These are phyloP conservation scores for Probaryconus sp. DNA, from an alignment of 1,140 invertebrate genomes.

Conservation along the genomic window DNA sequence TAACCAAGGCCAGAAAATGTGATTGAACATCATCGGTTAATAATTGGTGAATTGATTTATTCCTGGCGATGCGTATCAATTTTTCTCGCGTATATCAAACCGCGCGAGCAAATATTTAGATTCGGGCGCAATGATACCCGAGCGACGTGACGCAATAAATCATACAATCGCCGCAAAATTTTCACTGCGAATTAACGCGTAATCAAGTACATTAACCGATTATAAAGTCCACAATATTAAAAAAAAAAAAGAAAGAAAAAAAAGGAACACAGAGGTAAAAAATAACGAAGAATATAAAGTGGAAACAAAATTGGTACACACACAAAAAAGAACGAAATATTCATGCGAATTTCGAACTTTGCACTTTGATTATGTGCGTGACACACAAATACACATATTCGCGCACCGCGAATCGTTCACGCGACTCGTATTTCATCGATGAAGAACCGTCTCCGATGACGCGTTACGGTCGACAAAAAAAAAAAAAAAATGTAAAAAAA, in stretches of 20 bases:
- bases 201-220: constrained; percentile 34
- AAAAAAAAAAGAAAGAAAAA: constrained; percentile 8
- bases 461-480: constrained; percentile 30
- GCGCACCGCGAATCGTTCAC: constrained; percentile 46
- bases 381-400: constrained; percentile 7
- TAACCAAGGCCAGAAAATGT: too few species aligned
- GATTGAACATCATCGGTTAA: constrained; percentile 5
- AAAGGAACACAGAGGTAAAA: not conserved
- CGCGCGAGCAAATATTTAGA: constrained; percentile 10
- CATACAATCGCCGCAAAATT: constrained; percentile 5
- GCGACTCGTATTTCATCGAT: constrained; percentile 46
- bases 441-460: constrained; percentile 37
- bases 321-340: not conserved
- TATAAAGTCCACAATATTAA: constrained; percentile 10
- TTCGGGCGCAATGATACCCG: not conserved
- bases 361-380: constrained; percentile 15
- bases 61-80: constrained; percentile 15
- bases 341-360: constrained; percentile 55
- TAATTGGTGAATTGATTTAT: constrained; percentile 32
- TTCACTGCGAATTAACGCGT: constrained; percentile 37
- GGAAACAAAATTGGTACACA: not conserved
- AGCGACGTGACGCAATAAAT: constrained; percentile 26
- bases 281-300: not conserved
- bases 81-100: constrained; percentile 9
- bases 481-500: constrained; percentile 17